Base-by-base conservation (phyloP, 2,888 invertebrate genomes). In the Thelaira solivaga region DNA sequence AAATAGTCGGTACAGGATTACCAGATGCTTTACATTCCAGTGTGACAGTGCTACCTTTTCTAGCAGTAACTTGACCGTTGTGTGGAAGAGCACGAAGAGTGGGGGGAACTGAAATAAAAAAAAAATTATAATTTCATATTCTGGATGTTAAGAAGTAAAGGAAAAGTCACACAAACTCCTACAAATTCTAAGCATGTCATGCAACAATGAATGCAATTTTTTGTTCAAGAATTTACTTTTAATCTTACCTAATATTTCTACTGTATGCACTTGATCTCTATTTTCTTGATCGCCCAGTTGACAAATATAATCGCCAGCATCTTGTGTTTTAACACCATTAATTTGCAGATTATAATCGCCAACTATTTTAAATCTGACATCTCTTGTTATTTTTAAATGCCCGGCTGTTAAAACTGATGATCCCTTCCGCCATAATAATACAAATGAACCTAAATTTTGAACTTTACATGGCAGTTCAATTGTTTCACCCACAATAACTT, bases 401-500 rank as follows among this genome's bases (percentile, higher is more conserved):
- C 93, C 92, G 0, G 93, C 94, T 0, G 93, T 93, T 55, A 94
- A 89, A 6, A 94, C 93, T 0, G 93, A 92, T 0, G 92, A 92
- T 0, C 93, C 93, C 36, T 93, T 90, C 62, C 93, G 88, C 93
- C 93, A 94, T 43, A 94, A 88, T 51, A 94, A 87, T 47, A 93
- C 93, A 83, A 92, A 91, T 1, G 92, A 92, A 1, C 93, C 89
- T 82, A 94, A 90, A 87, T 95, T 94, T 86, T 94, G 94, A 10
- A 95, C 94, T 89, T 94, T 94, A 83, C 95, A 95, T 7, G 95
- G 95, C 72, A 95, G 89, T 53, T 93, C 91, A 57, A 95, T 90
- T 0, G 94, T 94, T 86, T 95, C 95, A 4, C 95, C 95, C 1
- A 93, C 93, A 49, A 94, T 94, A 0, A 94, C 94, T 81, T 94